Base-by-base conservation (phyloP, 2,888 invertebrate species). In the Heliconius ismenius region DNA sequence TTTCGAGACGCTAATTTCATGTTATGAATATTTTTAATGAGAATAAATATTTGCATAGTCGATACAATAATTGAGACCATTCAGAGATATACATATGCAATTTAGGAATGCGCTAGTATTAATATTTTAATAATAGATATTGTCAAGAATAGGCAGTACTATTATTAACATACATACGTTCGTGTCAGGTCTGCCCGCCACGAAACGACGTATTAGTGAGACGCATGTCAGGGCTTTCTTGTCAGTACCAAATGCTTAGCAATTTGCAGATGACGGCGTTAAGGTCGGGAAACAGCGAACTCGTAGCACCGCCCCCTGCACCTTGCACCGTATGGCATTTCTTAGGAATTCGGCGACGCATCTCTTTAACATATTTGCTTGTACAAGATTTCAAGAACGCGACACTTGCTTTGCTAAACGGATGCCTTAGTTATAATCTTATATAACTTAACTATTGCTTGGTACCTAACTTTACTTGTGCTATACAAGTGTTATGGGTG, bases 241-340 rank as follows among this genome's bases (percentile, higher is more conserved):
- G 92, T 92, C 91, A 88, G 86, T 86, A 87, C 84, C 91, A 92
- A 90, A 91, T 92, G 92, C 86, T 91, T 89, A 88, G 92, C 93
- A 92, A 93, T 93, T 92, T 93, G 93, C 92, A 93, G 93, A 92
- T 93, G 92, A 92, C 87, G 85, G 87, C 88, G 91, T 92, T 92
- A 92, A 90, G 92, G 92, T 90, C 90, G 91, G 80, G 85, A 90
- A 91, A 91, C 92, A 92, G 87, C 86, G 88, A 87, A 87, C 86
- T 87, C 87, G 86, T 84, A 73, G 67, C 81, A 85, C 85, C 83
- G 77, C 86, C 83, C 87, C 88, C 3, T 74, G 68, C 81, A 85
- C 85, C 83, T 83, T 76, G 77, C 86, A 83, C 87, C 88, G 87
- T 88, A 90, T 87, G 91, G 92, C 86, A 86, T 84, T 87, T 90